Evolutionary conservation across 2,113 vertebrate genomes (phyloP), one percentile per base, ranked within the genome.

Genomic region (Seriola rivoliana): DNA sequence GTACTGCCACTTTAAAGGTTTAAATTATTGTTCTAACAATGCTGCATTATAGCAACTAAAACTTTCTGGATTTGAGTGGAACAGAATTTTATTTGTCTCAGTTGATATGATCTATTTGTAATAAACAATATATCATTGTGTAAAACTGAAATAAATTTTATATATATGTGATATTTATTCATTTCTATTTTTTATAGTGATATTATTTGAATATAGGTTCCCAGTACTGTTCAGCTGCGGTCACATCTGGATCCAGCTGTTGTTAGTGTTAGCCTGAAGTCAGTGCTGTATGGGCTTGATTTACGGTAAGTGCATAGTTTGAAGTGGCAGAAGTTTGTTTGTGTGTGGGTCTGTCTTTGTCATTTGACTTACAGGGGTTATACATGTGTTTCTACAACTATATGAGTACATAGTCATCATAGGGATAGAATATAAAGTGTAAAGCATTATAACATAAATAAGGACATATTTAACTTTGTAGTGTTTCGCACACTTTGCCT

Each of bases 221-320:
- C 64, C 29, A 29, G 32, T 21, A 5, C n/a, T 63, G 46, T 54
- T 62, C 50, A 40, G 42, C 32, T 57, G 50, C 57, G 19, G 38
- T 76, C 21, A 68, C n/a, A 50, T 58, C 21, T 71, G 70, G 48
- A 32, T 81, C 29, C 54, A 8, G 54, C 8, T 29, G 12, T 21
- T 60, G 16, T 60, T 55, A n/a, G 34, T n/a, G 17, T 80, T 71
- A 57, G 40, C 48, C 44, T 75, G 14, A 79, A 58, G 66, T 81
- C 66, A 66, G 78, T 2, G n/a, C 44, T 46, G 57, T 48, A n/a
- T 40, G 38, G 14, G 38, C 46, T 48, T 36, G 14, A 63, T 76
- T 50, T 50, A 54, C 32, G 46, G 36, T 67, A 12, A 65, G 69
- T 85, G 82, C 66, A 71, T 80, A 70, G 66, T 70, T 48, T 69